phyloP scores from a whole-genome alignment of 92 coral and sea anemone species.

The Epizoanthus scotinus region DNA sequence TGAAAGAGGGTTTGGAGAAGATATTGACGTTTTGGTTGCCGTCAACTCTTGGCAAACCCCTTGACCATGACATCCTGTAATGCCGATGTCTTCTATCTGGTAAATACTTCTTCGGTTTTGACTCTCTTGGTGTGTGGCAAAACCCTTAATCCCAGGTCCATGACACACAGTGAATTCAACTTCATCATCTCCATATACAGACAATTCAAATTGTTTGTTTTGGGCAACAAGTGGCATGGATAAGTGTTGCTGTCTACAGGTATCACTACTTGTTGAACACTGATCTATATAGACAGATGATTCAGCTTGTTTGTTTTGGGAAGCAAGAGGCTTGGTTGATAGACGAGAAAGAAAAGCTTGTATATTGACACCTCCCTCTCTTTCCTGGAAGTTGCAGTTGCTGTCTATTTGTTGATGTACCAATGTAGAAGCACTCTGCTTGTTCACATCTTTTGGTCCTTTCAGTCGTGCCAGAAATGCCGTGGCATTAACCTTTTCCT shows the following conservation, averaged over 20 bases:
- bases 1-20: not conserved
- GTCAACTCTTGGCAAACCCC: not conserved
- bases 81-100: conserved; percentile 13
- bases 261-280: too few relatives aligned
- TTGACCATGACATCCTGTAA: conserved; percentile 2
- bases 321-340: not conserved
- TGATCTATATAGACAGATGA: not conserved
- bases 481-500: conserved; percentile 9
- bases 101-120: conserved; percentile 2
- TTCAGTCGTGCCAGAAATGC: conserved; percentile 40
- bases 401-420: conserved; percentile 1
- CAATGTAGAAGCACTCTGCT: not conserved
- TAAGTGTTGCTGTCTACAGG: too few relatives aligned
- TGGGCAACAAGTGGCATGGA: not conserved
- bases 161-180: conserved; percentile 28
- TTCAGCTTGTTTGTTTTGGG: not conserved
- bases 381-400: not conserved
- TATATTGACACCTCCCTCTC: not conserved
- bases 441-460: not conserved
- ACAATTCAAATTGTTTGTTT: not conserved
- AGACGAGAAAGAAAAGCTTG: conserved; percentile 30
- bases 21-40: not conserved
- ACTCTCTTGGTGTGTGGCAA: not conserved
- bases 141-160: conserved; percentile 2
- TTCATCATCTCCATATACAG: conserved; percentile 13